Conservation (phyloP, 1,140 invertebrate species). For the Drosophila micromelanica region DNA sequence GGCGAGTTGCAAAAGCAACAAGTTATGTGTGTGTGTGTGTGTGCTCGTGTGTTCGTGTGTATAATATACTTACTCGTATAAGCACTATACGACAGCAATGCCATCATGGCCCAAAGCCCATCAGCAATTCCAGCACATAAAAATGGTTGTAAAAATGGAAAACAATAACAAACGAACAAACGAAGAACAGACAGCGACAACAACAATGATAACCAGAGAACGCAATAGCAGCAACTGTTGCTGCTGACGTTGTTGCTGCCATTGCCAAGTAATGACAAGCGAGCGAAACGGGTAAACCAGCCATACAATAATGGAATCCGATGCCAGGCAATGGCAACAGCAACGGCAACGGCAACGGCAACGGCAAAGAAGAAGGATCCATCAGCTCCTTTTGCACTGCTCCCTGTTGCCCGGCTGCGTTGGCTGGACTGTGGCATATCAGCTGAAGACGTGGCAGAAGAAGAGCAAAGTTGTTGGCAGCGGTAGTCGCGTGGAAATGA, state of each 20-base stretch:
- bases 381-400: too few species aligned
- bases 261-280: slow-evolving; percentile 59
- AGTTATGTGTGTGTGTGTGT: slow-evolving; percentile 39
- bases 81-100: slow-evolving; percentile 22
- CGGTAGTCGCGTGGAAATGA: slow-evolving; percentile 69
- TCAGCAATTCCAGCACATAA: slow-evolving; percentile 70
- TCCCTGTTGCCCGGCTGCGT: too few species aligned
- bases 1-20: slow-evolving; percentile 65
- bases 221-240: slow-evolving; percentile 74
- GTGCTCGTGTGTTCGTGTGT: background rate
- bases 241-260: slow-evolving; percentile 7
- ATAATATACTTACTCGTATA: slow-evolving; percentile 6
- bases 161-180: slow-evolving; percentile 62
- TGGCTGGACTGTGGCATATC: slow-evolving; percentile 3
- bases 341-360: too few species aligned
- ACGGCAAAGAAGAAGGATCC: too few species aligned
- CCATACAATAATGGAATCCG: slow-evolving; percentile 25
- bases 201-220: slow-evolving; percentile 27
- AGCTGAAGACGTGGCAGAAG: slow-evolving; percentile 4
- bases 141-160: slow-evolving; percentile 71
- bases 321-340: background rate
- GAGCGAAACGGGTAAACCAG: slow-evolving; percentile 39
- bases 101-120: slow-evolving; percentile 50
- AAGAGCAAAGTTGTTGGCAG: slow-evolving; percentile 42
- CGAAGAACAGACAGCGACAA: slow-evolving; percentile 30